A percentile compares a stretch with the other conserved stretches of the same genome.
These are phyloP conservation scores for Acrobasis suavella DNA, from an alignment of 2,888 invertebrate species.

Conservation along the genomic window DNA sequence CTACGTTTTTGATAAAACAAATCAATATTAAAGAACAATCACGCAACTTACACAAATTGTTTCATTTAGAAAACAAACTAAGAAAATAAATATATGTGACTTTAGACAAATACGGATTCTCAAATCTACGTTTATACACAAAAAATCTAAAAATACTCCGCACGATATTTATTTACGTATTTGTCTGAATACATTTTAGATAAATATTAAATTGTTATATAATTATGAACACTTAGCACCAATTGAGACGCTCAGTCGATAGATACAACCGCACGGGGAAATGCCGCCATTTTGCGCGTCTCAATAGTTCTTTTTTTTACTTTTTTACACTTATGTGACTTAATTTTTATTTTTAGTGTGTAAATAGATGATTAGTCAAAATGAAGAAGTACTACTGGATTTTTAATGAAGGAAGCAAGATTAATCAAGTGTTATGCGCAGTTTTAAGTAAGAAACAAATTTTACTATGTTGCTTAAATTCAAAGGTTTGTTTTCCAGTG, in stretches of 20 bases:
- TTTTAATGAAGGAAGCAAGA: constrained; percentile 28
- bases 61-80: no score
- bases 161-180: neutral
- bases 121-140: constrained; percentile 18
- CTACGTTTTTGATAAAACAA: no score
- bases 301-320: neutral
- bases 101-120: no score
- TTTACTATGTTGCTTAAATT: no score
- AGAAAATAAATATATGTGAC: no score
- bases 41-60: no score
- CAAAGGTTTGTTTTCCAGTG: no score
- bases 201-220: neutral
- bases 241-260: constrained; percentile 23
- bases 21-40: no score
- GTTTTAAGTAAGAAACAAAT: constrained; percentile 27
- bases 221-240: neutral
- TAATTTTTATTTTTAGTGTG: neutral
- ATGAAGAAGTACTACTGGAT: constrained; percentile 18
- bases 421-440: constrained; percentile 53
- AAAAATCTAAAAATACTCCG: neutral
- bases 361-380: constrained; percentile 20
- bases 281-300: neutral
- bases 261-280: neutral
- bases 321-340: no score
- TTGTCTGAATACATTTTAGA: constrained; percentile 21